Evolutionary conservation across 2,797 vertebrate genomes (phyloP), one percentile per base, ranked within the genome.

Genomic region (Sternotherus odoratus): DNA sequence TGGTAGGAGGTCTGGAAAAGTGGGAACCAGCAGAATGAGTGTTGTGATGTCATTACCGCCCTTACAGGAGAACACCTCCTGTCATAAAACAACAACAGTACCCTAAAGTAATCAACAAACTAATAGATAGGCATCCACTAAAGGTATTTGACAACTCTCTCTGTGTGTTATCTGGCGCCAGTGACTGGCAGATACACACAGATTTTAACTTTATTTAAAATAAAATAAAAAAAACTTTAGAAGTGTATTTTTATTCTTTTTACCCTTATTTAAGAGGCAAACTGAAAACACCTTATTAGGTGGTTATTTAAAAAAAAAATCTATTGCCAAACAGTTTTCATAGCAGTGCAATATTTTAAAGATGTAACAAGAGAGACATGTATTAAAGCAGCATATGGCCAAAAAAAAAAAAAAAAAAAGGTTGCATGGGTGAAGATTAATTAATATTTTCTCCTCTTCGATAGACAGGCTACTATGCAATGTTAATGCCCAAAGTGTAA

Each of bases 1-100:
- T 90, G 96, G 97, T 93, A 97, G 87, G 97, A 97, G 97, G 96
- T 97, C 97, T 97, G 96, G 93, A 96, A 91, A 98, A 97, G 94
- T 95, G 96, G 95, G 97, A 97, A 98, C 97, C 92, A n/a, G 95
- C 95, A 97, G 95, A 96, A 95, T 81, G 94, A 92, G 89, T 2
- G 82, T 97, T 95, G 96, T 97, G 93, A 53, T 95, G 95, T 95
- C 95, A 94, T 95, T 91, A 92, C 79, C 81, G 66, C 90, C 96
- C 95, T 92, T 96, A 95, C 88, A 94, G 96, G 85, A 87, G 87
- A 96, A 94, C 87, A 96, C 89, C 88, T 92, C 94, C 89, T 86
- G 95, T 86, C 95, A 91, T 94, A 96, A 97, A 97, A 96, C 87
- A 95, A 96, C 87, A 95, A 93, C 91, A 97, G 96, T 92, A 94